Evolutionary conservation across 2,113 vertebrate genomes (phyloP).

Genomic region (Hippotragus niger): DNA sequence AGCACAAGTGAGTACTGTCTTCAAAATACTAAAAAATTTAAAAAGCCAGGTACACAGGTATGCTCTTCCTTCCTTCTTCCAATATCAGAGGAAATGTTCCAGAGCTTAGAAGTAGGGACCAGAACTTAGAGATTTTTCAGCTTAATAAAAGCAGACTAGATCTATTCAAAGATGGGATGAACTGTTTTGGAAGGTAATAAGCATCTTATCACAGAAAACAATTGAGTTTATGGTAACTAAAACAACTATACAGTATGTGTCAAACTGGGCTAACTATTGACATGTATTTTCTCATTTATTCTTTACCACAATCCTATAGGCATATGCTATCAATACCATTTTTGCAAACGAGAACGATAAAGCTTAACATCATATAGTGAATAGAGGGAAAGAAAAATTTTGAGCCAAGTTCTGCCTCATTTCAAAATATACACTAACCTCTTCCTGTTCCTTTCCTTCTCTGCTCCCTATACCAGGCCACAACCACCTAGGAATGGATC

Average conservation of each 20-base stretch:
- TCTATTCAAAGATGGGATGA: not conserved
- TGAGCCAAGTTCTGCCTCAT: not conserved
- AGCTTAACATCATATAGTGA: not conserved
- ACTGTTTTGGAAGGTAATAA: not conserved
- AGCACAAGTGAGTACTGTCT: not conserved
- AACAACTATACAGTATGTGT: not conserved
- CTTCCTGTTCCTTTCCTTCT: not conserved
- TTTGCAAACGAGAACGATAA: not conserved
- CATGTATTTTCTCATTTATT: not conserved
- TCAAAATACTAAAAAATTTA: not conserved
- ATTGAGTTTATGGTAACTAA: not conserved
- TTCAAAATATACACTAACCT: not conserved
- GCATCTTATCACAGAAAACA: not conserved
- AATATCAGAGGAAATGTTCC: not conserved
- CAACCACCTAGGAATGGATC: not conserved
- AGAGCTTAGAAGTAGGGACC: not conserved
- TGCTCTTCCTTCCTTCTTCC: not conserved
- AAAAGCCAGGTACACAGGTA: not conserved
- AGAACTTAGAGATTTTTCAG: not conserved
- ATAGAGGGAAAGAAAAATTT: not conserved
- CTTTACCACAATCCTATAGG: not conserved
- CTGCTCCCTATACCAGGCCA: not conserved
- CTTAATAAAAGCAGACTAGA: not conserved
- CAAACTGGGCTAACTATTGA: not conserved
- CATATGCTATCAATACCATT: not conserved